These are phyloP conservation scores for Spatula clypeata DNA, from an alignment of 2,797 vertebrate genomes.

Conservation along the genomic window DNA sequence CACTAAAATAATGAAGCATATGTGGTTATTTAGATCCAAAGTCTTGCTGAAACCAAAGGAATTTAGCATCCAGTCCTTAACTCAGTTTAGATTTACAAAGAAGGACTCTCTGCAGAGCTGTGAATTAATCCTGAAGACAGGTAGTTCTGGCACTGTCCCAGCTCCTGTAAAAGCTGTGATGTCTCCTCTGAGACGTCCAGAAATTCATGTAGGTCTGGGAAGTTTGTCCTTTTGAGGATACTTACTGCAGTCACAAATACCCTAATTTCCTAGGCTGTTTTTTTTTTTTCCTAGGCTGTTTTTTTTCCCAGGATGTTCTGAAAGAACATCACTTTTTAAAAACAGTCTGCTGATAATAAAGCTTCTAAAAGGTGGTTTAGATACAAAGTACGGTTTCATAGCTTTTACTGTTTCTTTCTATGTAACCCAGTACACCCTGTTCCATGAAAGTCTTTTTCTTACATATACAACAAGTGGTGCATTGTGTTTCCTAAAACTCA, in stretches of 20 bases:
- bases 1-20: slow-evolving; percentile 34
- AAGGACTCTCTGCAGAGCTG: neutral
- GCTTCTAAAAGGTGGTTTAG: neutral
- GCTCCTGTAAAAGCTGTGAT: slow-evolving; percentile 2
- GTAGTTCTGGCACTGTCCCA: slow-evolving; percentile 4
- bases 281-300: no score
- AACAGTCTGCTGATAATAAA: neutral
- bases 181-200: neutral
- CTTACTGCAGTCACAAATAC: neutral
- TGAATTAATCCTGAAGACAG: slow-evolving; percentile 34
- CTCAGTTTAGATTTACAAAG: slow-evolving; percentile 55
- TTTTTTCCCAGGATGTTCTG: no score
- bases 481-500: neutral
- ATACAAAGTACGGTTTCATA: neutral
- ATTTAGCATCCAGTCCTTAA: slow-evolving; percentile 47
- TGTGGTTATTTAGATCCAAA: neutral
- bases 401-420: neutral
- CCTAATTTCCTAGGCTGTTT: neutral
- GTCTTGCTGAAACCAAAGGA: slow-evolving; percentile 47
- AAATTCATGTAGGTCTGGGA: neutral
- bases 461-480: rapidly evolving
- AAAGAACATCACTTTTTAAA: neutral
- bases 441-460: rapidly evolving
- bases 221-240: neutral
- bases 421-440: neutral